Base-by-base conservation (phyloP, 1,140 invertebrate genomes). In the Eufriesea mexicana region DNA sequence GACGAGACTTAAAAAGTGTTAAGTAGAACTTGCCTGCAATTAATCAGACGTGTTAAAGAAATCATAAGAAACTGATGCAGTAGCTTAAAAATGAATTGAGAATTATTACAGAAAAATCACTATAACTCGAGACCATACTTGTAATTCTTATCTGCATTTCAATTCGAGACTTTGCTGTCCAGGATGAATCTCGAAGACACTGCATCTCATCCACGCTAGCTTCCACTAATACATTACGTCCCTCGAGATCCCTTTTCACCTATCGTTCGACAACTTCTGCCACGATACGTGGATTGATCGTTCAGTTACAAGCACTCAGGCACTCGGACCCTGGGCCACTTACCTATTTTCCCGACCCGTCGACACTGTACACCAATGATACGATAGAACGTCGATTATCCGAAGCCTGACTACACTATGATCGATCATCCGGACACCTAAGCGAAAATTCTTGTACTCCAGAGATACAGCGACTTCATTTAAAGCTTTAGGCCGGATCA, bases 381-480 rank as follows among this genome's bases (percentile, higher is more conserved):
- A 71, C 35, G 35, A 20, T n/a, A 66, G 20, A 45, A 66, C 9
- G 18, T 28, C 47, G n/a, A 70, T 28, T 70, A 70, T 70, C n/a
- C n/a, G 12, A 9, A 6, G 12, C 6, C 9, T 25, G 67, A 23
- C 64, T 12, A 0, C 18, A 18, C 42, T 18, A 25, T 68, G 66
- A 68, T 68, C 66, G 66, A 68, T 49, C n/a, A 42, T 49, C 66
- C 45, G 45, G 7, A 68, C 14, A 68, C 45, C 45, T n/a, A n/a
- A n/a, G 66, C n/a, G 66, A 68, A 25, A 68, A 68, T 68, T 49
- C 66, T 68, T 68, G 66, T 68, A 49, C n/a, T 8, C 12, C 8
- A 25, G 7, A n/a, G 42, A 68, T 68, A 68, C 66, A 54, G 23
- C 49, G 51, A 55, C 20, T n/a, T 72, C 12, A 4, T 72, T 72